A percentile compares a stretch with the other conserved stretches of the same genome.
phyloP scores from a whole-genome alignment of 2,888 invertebrate species.

The Hydropsyche betteni region DNA sequence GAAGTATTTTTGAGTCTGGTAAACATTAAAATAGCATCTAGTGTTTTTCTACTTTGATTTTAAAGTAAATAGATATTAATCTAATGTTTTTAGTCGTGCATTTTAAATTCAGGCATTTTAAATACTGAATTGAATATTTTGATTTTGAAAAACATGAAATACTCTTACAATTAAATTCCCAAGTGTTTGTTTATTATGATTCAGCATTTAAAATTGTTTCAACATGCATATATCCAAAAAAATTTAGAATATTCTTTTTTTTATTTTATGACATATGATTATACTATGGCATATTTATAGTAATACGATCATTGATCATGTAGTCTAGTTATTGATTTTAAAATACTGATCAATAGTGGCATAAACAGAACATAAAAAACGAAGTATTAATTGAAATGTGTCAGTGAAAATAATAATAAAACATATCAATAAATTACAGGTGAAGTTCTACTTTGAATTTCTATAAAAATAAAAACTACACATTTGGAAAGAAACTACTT shows the following conservation, averaged over 20 bases:
- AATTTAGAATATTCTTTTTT: too few species aligned
- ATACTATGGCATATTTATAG: constrained; percentile 24
- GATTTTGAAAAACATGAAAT: background rate
- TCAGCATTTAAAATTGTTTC: too few species aligned
- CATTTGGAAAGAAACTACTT: constrained; percentile 7
- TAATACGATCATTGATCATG: background rate
- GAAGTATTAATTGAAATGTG: background rate
- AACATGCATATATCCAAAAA: too few species aligned
- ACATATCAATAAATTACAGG: background rate
- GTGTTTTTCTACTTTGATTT: too few species aligned
- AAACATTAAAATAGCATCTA: too few species aligned
- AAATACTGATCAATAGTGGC: constrained; percentile 3
- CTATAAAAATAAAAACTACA: background rate
- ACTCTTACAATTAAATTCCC: too few species aligned
- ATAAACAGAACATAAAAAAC: background rate
- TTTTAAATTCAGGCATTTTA: too few species aligned
- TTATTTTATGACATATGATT: background rate
- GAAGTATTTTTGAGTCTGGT: too few species aligned
- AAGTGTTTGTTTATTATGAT: too few species aligned
- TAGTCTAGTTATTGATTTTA: background rate
- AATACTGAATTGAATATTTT: too few species aligned
- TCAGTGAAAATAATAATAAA: background rate
- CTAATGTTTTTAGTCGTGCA: too few species aligned
- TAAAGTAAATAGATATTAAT: too few species aligned
- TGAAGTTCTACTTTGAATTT: constrained; percentile 13